phyloP scores from a whole-genome alignment of 2,797 vertebrate genomes.

The Acropternis orthonyx region DNA sequence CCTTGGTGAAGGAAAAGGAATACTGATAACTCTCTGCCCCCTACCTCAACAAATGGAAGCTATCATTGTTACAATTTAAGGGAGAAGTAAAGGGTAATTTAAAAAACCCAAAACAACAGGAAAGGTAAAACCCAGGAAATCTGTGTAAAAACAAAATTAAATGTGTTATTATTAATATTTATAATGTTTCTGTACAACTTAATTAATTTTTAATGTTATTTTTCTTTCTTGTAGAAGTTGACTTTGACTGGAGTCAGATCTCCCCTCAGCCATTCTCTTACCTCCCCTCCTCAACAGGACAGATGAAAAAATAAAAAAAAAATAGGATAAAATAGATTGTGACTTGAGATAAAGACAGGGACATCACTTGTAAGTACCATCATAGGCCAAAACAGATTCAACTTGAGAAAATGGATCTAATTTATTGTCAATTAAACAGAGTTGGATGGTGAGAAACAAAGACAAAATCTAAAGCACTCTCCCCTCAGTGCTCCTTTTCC shows the following conservation, averaged over 20 bases:
- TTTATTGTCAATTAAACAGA: neutral
- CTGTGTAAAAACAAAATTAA: neutral
- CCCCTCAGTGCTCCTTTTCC: neutral
- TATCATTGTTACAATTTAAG: neutral
- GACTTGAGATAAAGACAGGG: neutral
- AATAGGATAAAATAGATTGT: neutral
- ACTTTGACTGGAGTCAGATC: neutral
- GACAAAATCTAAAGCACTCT: neutral
- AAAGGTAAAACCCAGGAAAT: neutral
- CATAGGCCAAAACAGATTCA: neutral
- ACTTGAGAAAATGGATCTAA: neutral
- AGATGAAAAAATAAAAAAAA: neutral
- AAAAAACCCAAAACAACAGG: fast-evolving
- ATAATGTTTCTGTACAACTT: neutral
- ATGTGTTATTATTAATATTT: neutral
- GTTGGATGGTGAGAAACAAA: neutral
- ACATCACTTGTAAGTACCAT: neutral
- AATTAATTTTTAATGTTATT: too few species aligned
- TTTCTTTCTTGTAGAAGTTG: neutral
- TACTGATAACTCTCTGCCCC: neutral
- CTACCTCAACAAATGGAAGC: neutral
- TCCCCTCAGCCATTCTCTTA: neutral
- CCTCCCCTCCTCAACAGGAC: neutral
- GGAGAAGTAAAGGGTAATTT: neutral
- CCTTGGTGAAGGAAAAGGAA: neutral